Evolutionary conservation across 2,797 vertebrate genomes (phyloP).

Genomic region (Ctenosaura bakeri): DNA sequence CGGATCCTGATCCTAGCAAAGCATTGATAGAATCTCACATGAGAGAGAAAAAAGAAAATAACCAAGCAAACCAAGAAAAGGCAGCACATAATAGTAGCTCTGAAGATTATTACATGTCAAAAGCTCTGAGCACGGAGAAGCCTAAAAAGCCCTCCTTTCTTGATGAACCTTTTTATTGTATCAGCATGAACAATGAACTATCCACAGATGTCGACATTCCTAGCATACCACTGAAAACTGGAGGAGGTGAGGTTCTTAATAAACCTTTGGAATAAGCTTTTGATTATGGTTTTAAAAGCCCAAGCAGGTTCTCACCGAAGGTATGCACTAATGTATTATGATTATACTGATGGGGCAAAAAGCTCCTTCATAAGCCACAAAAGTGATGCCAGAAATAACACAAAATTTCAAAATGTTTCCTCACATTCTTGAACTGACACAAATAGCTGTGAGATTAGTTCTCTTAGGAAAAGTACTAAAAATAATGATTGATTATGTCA

Average conservation of each 20-base stretch:
- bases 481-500: constrained; percentile 67
- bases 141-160: constrained; percentile 79
- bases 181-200: constrained; percentile 67
- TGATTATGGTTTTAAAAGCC: constrained; percentile 64
- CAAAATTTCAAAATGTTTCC: constrained; percentile 49
- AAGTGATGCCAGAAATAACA: constrained; percentile 47
- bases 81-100: constrained; percentile 63
- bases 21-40: constrained; percentile 63
- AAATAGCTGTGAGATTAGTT: constrained; percentile 48
- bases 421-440: constrained; percentile 52
- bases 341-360: constrained; percentile 41
- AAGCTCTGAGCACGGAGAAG: constrained; percentile 74
- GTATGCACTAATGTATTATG: constrained; percentile 56
- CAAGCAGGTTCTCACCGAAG: constrained; percentile 69
- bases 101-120: constrained; percentile 78
- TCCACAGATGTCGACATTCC: constrained; percentile 77
- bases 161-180: constrained; percentile 74
- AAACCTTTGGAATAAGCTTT: constrained; percentile 67
- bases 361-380: constrained; percentile 50
- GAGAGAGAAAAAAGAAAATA: constrained; percentile 68
- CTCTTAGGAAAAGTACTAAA: constrained; percentile 51
- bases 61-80: constrained; percentile 70
- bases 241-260: constrained; percentile 80
- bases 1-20: constrained; percentile 71
- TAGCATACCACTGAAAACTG: constrained; percentile 78